Evolutionary conservation across 2,888 invertebrate genomes (phyloP).

Genomic region (Ephialtes manifestator): DNA sequence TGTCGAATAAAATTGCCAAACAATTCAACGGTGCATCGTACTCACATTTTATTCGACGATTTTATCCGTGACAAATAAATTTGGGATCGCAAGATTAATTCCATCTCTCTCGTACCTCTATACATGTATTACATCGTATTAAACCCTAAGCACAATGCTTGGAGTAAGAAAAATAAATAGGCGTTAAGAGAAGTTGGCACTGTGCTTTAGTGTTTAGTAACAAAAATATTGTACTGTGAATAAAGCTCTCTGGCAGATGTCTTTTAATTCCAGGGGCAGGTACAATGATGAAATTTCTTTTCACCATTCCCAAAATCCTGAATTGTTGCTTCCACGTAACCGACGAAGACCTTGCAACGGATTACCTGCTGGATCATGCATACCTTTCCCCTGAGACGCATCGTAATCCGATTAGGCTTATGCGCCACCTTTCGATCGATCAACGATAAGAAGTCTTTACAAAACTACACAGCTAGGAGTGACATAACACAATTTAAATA

Average conservation of each 20-base stretch:
- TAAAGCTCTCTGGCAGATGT: neutral
- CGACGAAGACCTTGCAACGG: slow-evolving; percentile 15
- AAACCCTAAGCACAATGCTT: neutral
- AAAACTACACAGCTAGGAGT: neutral
- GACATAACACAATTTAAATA: neutral
- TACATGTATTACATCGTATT: neutral
- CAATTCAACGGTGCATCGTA: too few relatives aligned
- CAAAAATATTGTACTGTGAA: neutral
- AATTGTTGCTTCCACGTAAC: slow-evolving; percentile 5
- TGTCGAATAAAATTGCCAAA: too few relatives aligned
- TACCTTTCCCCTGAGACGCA: slow-evolving; percentile 6
- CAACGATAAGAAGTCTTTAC: neutral
- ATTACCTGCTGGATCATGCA: slow-evolving; percentile 1
- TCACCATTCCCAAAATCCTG: slow-evolving; percentile 6
- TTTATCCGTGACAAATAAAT: too few relatives aligned
- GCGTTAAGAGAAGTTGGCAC: too few relatives aligned
- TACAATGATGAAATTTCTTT: neutral
- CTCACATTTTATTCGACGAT: too few relatives aligned
- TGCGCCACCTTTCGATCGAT: neutral
- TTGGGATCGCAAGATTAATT: neutral
- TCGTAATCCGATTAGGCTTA: slow-evolving; percentile 32
- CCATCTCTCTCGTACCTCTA: neutral
- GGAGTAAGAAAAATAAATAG: neutral
- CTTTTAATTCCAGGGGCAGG: neutral
- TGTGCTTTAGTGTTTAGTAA: neutral